Conservation (phyloP, 2,888 invertebrate genomes). For the Pyralis farinalis region DNA sequence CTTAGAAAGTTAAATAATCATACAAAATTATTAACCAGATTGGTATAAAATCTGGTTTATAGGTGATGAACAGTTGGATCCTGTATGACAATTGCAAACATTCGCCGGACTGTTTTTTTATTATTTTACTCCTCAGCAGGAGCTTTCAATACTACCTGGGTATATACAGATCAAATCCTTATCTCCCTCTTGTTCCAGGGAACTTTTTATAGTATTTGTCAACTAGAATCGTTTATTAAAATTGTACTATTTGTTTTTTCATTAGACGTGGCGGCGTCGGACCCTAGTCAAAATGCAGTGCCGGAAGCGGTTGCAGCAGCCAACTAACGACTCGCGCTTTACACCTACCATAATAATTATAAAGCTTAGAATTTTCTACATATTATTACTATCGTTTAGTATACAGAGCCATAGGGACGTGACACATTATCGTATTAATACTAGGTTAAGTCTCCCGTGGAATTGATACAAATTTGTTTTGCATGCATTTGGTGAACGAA, state of each 20-base stretch:
- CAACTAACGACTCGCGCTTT: slow-evolving; percentile 44
- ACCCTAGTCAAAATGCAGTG: slow-evolving; percentile 49
- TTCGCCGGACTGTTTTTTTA: no score
- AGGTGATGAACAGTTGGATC: no score
- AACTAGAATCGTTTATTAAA: not conserved
- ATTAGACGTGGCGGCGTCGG: slow-evolving; percentile 46
- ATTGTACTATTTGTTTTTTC: slow-evolving; percentile 20
- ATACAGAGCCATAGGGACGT: slow-evolving; percentile 63
- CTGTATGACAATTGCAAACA: no score
- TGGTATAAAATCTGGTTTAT: no score
- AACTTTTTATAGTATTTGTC: no score
- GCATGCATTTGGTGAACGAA: slow-evolving; percentile 65
- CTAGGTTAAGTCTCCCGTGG: slow-evolving; percentile 69
- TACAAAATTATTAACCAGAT: no score
- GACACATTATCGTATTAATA: slow-evolving; percentile 72
- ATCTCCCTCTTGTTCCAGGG: no score
- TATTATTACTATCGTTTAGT: slow-evolving; percentile 38
- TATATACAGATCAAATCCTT: no score
- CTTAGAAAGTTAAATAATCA: no score
- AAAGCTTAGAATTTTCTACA: slow-evolving; percentile 56
- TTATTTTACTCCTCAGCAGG: no score
- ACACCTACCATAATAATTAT: slow-evolving; percentile 20
- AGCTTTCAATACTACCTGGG: no score
- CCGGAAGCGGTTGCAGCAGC: slow-evolving; percentile 48
- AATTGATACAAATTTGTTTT: slow-evolving; percentile 68